Evolutionary conservation across 2,113 vertebrate genomes (phyloP), one percentile per base, ranked within the genome.

Genomic region (Hiodon tergisus): DNA sequence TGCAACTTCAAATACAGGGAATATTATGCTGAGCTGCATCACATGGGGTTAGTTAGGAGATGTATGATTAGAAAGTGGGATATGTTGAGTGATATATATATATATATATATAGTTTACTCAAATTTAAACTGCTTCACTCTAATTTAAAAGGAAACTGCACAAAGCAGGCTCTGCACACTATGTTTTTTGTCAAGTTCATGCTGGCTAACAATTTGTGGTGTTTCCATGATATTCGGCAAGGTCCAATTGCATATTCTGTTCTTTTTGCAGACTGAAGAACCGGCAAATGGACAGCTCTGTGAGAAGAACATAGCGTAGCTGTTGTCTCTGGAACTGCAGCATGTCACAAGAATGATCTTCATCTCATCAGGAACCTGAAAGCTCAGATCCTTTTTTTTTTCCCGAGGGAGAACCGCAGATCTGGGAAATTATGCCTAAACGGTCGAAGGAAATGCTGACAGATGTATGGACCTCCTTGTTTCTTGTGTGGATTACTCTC

Each of bases 401-500:
- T 86, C 89, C 52, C 17, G 52, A 67, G 9, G 65, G 62, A 8
- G 10, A 67, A 3, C 14, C 4, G 50, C 5, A 14, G 13, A 67
- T 17, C 62, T 52, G 11, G 47, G 8, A 65, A 90, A 95, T 87
- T 86, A 97, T 97, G 95, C 91, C 92, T 83, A 94, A 89, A 90
- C 91, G 91, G 85, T 92, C 91, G 71, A 89, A 90, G 83, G 95
- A 93, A 89, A 95, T 91, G 93, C 88, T 92, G 81, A 72, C 87
- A 93, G 94, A 97, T 91, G 91, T 94, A 71, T 95, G 95, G 95
- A 94, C 93, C 88, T 93, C 94, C 84, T 89, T 96, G 90, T 87
- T 98, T 89, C 90, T 98, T 87, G 83, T 96, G 91, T 98, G 97
- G 96, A 98, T 98, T 94, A 95, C 93, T 85, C 91, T 93, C 69